phyloP scores from a whole-genome alignment of 2,888 invertebrate genomes.

The Diarsia mendica region DNA sequence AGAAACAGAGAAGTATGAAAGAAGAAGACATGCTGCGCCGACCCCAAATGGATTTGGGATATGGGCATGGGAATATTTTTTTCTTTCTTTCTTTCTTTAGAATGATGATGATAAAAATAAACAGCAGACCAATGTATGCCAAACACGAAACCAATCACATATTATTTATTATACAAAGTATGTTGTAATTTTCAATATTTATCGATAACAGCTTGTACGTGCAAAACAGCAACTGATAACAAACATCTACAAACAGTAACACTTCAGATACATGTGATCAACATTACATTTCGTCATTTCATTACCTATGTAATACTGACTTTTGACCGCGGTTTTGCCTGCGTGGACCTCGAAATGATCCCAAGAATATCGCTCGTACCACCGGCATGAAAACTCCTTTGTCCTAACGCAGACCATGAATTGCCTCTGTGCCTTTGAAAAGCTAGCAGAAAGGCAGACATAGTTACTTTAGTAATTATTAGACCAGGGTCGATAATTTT shows the following conservation, averaged over 20 bases:
- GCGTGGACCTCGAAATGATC: background rate
- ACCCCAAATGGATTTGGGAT: no score
- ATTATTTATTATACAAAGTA: constrained; percentile 22
- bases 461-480: background rate
- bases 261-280: constrained; percentile 28
- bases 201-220: constrained; percentile 32
- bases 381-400: background rate
- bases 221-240: constrained; percentile 40
- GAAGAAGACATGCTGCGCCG: no score
- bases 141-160: constrained; percentile 27
- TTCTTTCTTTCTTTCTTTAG: no score
- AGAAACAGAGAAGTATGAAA: no score
- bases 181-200: constrained; percentile 45
- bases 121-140: background rate
- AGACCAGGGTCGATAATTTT: no score
- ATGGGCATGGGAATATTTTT: no score
- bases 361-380: background rate
- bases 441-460: background rate
- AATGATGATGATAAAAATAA: no score
- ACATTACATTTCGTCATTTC: constrained; percentile 33
- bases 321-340: background rate
- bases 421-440: background rate
- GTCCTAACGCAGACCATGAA: background rate
- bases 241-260: constrained; percentile 3
- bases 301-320: constrained; percentile 40